phyloP scores from a whole-genome alignment of 2,113 vertebrate genomes.

The Charadrius vociferus region DNA sequence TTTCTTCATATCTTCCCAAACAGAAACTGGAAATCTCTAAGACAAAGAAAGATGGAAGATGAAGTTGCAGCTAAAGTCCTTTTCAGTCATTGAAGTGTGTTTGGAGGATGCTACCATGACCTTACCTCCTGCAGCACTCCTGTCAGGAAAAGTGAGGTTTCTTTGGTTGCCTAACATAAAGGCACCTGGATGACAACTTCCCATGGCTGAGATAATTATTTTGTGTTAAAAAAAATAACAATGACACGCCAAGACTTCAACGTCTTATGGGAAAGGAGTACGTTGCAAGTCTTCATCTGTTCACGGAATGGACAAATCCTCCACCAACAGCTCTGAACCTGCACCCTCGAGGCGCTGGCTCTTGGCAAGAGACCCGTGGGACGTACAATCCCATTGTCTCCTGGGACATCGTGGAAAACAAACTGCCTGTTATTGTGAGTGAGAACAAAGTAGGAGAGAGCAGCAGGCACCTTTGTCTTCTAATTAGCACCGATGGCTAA shows the following conservation, averaged over 20 bases:
- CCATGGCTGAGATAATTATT: neutral
- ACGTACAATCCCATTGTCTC: neutral
- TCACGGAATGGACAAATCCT: neutral
- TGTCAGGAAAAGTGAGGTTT: neutral
- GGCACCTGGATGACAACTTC: neutral
- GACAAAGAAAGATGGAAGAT: neutral
- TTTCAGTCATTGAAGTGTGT: neutral
- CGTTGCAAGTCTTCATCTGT: neutral
- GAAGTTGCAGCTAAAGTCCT: neutral
- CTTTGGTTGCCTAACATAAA: neutral
- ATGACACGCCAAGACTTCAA: neutral
- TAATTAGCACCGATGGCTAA: constrained; percentile 44
- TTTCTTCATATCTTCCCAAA: neutral
- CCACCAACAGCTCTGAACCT: neutral
- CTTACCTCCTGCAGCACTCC: neutral
- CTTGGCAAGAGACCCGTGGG: neutral
- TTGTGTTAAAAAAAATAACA: neutral
- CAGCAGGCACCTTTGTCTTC: constrained; percentile 60
- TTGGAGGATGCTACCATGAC: neutral
- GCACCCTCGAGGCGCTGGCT: neutral
- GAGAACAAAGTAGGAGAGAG: neutral
- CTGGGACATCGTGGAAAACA: neutral
- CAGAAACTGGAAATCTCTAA: neutral
- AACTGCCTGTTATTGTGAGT: neutral
- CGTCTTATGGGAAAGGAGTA: neutral